These are phyloP conservation scores for Andrena chrysosceles DNA, from an alignment of 2,888 invertebrate genomes.

Conservation along the genomic window DNA sequence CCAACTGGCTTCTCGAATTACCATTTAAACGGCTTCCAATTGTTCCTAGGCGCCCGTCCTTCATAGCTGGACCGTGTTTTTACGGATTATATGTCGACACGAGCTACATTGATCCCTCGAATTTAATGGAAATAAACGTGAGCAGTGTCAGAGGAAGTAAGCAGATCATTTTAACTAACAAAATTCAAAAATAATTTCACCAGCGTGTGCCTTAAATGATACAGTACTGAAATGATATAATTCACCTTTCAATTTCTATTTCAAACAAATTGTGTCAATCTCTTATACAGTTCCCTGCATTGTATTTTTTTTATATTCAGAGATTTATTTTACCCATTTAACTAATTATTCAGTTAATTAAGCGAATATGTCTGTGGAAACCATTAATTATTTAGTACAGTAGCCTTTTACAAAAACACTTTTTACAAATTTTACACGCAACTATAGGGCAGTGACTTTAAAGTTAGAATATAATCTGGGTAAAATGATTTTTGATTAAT, in stretches of 20 bases:
- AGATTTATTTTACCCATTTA: too few species aligned
- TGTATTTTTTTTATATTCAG: too few species aligned
- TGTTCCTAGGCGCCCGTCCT: slow-evolving; percentile 61
- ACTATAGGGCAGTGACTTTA: background rate
- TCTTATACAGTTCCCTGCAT: too few species aligned
- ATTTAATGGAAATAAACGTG: slow-evolving; percentile 56
- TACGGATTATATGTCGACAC: slow-evolving; percentile 64
- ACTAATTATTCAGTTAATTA: too few species aligned
- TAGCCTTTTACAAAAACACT: too few species aligned
- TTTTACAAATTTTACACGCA: background rate
- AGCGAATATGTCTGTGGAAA: too few species aligned
- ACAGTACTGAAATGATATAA: background rate
- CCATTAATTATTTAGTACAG: too few species aligned
- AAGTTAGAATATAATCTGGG: background rate
- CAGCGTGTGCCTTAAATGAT: background rate
- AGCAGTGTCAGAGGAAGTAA: slow-evolving; percentile 35
- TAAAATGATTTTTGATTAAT: background rate
- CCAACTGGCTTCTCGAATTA: slow-evolving; percentile 68
- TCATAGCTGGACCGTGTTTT: slow-evolving; percentile 61
- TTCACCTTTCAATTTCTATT: too few species aligned
- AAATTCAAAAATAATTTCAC: background rate
- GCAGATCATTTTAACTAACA: background rate
- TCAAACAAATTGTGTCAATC: too few species aligned
- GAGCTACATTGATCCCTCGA: slow-evolving; percentile 42
- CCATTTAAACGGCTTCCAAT: slow-evolving; percentile 72